Conservation (phyloP, 2,888 invertebrate genomes). For the Meandrusa payeni region DNA sequence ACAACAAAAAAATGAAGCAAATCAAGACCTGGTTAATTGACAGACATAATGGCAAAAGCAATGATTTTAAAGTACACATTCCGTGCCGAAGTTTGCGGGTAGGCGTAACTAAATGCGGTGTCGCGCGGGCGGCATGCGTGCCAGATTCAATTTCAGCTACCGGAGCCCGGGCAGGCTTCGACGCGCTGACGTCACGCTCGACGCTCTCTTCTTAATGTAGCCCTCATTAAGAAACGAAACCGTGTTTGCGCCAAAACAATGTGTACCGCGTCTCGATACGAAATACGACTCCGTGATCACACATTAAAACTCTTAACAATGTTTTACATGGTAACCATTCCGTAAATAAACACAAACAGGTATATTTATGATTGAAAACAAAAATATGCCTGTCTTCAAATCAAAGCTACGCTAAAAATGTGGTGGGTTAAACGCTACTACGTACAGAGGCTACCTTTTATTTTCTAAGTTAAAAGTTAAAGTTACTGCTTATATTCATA, state of each 20-base stretch:
- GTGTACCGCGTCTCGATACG: slow-evolving; percentile 40
- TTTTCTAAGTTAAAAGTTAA: no score
- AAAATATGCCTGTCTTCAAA: no score
- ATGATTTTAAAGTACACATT: slow-evolving; percentile 1
- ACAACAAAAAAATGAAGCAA: no score
- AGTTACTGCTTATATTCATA: no score
- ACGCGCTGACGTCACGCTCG: slow-evolving; percentile 44
- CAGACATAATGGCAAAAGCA: slow-evolving; percentile 3
- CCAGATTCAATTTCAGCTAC: slow-evolving; percentile 68
- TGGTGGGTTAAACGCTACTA: no score
- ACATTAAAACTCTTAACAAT: slow-evolving; percentile 19
- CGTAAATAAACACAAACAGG: no score
- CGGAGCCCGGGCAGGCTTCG: slow-evolving; percentile 40
- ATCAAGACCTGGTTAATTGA: no score
- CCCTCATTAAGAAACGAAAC: slow-evolving; percentile 65
- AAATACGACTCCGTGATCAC: slow-evolving; percentile 47
- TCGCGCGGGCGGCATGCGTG: slow-evolving; percentile 55
- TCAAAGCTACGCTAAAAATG: no score
- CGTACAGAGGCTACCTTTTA: no score
- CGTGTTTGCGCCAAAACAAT: slow-evolving; percentile 53
- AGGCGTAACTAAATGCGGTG: slow-evolving; percentile 64
- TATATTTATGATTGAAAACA: no score
- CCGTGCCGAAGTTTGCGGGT: slow-evolving; percentile 31
- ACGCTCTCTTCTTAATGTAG: slow-evolving; percentile 54
- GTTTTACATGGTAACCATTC: no score